Evolutionary conservation across 2,113 vertebrate species (phyloP).

Genomic region (Tachysurus vachellii): DNA sequence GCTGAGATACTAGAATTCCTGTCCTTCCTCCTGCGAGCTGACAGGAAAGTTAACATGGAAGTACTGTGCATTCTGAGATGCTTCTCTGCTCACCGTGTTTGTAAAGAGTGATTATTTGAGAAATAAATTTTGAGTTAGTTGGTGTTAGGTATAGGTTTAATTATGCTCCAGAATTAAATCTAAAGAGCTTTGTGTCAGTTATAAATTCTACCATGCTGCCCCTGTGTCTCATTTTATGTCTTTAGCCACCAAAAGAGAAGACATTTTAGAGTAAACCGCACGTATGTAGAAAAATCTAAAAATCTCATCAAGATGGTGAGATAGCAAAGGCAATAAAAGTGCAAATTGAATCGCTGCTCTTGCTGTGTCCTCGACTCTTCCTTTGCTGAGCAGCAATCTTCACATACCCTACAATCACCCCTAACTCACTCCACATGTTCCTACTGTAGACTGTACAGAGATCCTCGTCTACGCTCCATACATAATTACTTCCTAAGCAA

Average conservation of each 20-base stretch:
- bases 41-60: not conserved
- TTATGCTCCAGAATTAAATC: not conserved
- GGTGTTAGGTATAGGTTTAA: not conserved
- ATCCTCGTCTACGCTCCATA: slow-evolving; percentile 66
- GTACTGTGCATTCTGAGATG: not conserved
- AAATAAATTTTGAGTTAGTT: not conserved
- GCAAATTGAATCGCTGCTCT: not conserved
- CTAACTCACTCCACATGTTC: slow-evolving; percentile 77
- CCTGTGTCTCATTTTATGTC: not conserved
- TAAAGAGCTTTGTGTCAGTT: not conserved
- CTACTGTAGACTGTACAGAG: slow-evolving; percentile 73
- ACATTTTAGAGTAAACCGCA: not conserved
- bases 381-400: slow-evolving; percentile 66
- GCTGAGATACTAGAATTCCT: not conserved
- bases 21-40: not conserved
- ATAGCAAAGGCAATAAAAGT: not conserved
- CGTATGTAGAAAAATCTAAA: not conserved
- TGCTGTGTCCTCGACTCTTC: slow-evolving; percentile 48
- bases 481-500: slow-evolving; percentile 68
- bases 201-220: not conserved
- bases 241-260: not conserved
- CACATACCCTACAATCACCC: slow-evolving; percentile 73
- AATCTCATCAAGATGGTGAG: not conserved
- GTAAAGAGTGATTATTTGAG: not conserved
- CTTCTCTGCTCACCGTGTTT: not conserved